These are phyloP conservation scores for Crepidodera aurea DNA, from an alignment of 2,888 invertebrate species.

Conservation along the genomic window DNA sequence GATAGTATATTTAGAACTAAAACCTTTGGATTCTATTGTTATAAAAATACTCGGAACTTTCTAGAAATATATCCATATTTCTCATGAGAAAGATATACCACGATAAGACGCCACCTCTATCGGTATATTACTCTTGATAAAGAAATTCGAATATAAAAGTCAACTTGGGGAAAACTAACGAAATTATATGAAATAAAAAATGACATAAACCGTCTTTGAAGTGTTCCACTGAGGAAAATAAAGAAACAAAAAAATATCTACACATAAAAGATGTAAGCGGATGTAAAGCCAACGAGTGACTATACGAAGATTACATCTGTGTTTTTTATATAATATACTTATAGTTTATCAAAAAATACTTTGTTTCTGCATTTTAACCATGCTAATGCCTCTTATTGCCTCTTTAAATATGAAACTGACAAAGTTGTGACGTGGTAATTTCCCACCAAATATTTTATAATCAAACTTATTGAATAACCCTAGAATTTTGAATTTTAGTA, in stretches of 20 bases:
- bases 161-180: conserved; percentile 8
- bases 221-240: background rate
- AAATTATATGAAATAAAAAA: conserved; percentile 3
- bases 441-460: no score
- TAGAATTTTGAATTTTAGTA: no score
- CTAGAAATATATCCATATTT: background rate
- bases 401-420: no score
- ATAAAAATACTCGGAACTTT: no score
- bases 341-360: no score
- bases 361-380: no score
- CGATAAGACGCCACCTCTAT: background rate
- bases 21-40: no score
- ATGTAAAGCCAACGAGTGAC: background rate
- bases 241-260: background rate
- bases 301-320: background rate
- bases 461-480: no score
- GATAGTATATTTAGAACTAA: no score
- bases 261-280: conserved; percentile 3
- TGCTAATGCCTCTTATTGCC: no score
- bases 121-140: background rate
- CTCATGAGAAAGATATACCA: background rate
- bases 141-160: conserved; percentile 4
- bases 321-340: no score
- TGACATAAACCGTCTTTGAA: conserved; percentile 5
- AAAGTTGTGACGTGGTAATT: no score